Base-by-base conservation (phyloP, 2,797 vertebrate species). In the Parauchenoglanis ngamensis region DNA sequence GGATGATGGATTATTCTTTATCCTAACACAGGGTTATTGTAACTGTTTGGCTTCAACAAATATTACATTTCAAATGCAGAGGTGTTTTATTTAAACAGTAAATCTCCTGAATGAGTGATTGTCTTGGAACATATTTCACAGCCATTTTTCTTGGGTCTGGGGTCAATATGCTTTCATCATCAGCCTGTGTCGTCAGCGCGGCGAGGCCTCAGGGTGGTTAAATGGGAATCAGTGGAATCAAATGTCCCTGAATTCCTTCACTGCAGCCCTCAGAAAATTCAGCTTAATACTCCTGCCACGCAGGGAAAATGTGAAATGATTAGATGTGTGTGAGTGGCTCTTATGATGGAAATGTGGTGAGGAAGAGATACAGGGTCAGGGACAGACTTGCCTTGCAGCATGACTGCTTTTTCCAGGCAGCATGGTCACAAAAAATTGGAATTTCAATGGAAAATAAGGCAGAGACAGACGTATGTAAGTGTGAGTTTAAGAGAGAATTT, bases 271-370 rank as follows among this genome's bases (percentile, higher is more conserved):
- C 93, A 93, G 91, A 94, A 94, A 95, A 95, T 95, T 94, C 95
- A 95, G 93, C 94, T 94, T 95, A 95, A 95, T 95, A 94, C 95
- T 93, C 94, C 94, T 94, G 94, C 92, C 92, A 95, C 90, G 90
- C 92, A 94, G 93, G 94, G 94, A 95, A 95, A 92, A 95, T 94
- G 93, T 94, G 94, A 96, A 96, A 96, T 94, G 94, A 95, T 95
- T 95, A 95, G 95, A 95, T 94, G 94, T 95, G 94, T 95, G 95
- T 93, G 94, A 95, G 93, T 94, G 93, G 86, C 90, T 91, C 93
- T 93, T 94, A 94, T 96, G 95, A 96, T 96, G 95, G 95, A 96
- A 96, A 96, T 96, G 95, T 95, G 95, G 95, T 95, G 91, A 95
- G 93, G 94, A 94, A 93, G 94, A 96, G 90, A 96, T 95, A 91